A percentile compares a stretch with the other conserved stretches of the same genome.
These are phyloP conservation scores for Drosophila anomalata DNA, from an alignment of 2,888 invertebrate species.

Conservation along the genomic window DNA sequence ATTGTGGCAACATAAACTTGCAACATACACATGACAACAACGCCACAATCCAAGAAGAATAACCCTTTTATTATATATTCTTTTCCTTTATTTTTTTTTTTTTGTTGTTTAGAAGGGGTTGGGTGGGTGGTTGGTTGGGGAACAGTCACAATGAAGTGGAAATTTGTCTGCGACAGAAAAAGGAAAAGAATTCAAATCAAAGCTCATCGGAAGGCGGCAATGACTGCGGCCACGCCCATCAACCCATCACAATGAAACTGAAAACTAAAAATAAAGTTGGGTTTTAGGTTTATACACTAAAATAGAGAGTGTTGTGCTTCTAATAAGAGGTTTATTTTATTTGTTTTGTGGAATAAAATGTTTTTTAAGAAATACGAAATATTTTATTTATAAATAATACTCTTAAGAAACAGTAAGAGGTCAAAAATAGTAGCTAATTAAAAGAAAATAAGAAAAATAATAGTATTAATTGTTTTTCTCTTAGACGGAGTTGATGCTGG, in stretches of 20 bases:
- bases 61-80: slow-evolving; percentile 14
- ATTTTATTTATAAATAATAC: too few relatives aligned
- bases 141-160: slow-evolving; percentile 56
- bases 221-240: slow-evolving; percentile 37
- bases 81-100: background rate
- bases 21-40: slow-evolving; percentile 17
- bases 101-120: slow-evolving; percentile 36
- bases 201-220: slow-evolving; percentile 48
- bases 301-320: background rate
- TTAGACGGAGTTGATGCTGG: background rate
- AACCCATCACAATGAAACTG: slow-evolving; percentile 24
- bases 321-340: background rate
- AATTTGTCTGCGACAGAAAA: slow-evolving; percentile 55
- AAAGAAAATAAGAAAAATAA: background rate
- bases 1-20: slow-evolving; percentile 32
- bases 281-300: background rate
- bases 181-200: slow-evolving; percentile 56
- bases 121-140: too few relatives aligned
- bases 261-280: slow-evolving; percentile 25
- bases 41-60: slow-evolving; percentile 22
- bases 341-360: background rate
- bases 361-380: too few relatives aligned
- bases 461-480: background rate
- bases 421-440: background rate
- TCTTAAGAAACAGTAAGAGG: background rate